Evolutionary conservation across 1,140 invertebrate species (phyloP).

Genomic region (Orius insidiosus): DNA sequence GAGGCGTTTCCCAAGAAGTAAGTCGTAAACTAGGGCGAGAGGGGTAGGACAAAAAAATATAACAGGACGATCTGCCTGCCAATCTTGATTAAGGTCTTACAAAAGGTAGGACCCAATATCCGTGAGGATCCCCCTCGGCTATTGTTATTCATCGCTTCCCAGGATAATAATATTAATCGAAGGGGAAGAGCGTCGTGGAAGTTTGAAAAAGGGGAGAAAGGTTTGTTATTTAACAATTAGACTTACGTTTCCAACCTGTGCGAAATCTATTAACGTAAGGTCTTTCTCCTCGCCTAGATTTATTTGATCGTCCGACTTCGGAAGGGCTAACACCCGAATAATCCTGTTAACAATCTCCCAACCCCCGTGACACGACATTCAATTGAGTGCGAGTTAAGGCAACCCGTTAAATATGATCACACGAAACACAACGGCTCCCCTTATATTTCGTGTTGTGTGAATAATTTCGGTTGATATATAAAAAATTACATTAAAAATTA

Average conservation of each 20-base stretch:
- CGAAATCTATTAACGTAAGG: no score
- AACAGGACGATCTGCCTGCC: slow-evolving; percentile 7
- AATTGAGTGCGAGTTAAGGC: no score
- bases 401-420: no score
- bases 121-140: neutral
- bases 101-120: slow-evolving; percentile 7
- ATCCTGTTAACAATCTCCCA: no score
- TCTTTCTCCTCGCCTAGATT: no score
- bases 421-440: no score
- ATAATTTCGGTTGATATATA: no score
- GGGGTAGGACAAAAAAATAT: slow-evolving; percentile 7
- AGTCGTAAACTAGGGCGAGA: slow-evolving; percentile 4
- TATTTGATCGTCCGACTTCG: no score
- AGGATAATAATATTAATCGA: slow-evolving; percentile 6
- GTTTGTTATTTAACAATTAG: slow-evolving; percentile 12
- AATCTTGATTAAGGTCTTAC: slow-evolving; percentile 8
- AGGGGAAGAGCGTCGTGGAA: neutral
- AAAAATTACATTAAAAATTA: no score
- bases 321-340: no score
- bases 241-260: neutral
- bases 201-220: neutral
- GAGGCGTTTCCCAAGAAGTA: slow-evolving; percentile 7
- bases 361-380: no score
- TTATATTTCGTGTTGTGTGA: no score
- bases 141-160: slow-evolving; percentile 11